Percentiles rank a stretch among this genome's conserved stretches.
Evolutionary conservation across 1,140 invertebrate genomes (phyloP).

Genomic region (Drosophila busckii): DNA sequence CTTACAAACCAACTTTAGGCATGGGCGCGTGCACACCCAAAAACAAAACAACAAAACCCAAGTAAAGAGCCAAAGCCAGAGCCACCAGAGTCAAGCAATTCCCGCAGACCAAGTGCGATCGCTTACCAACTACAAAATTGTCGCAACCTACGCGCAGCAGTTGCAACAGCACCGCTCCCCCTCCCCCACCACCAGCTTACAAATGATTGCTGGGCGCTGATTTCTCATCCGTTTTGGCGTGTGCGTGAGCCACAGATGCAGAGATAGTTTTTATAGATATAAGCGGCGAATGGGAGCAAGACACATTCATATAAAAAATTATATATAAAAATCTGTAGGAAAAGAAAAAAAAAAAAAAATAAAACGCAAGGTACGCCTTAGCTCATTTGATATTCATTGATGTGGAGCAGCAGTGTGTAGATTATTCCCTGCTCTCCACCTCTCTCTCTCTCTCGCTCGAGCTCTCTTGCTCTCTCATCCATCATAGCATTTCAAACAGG

Average conservation of each 20-base stretch:
- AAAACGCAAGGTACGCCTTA: slow-evolving; percentile 48
- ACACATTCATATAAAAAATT: too few relatives aligned
- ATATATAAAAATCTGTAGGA: too few relatives aligned
- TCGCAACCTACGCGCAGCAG: slow-evolving; percentile 59
- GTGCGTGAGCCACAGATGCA: slow-evolving; percentile 52
- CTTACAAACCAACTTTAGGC: slow-evolving; percentile 68
- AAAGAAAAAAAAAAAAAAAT: not conserved
- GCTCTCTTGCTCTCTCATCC: too few relatives aligned
- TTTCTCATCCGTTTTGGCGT: slow-evolving; percentile 45
- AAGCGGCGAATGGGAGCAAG: slow-evolving; percentile 65
- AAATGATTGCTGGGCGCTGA: slow-evolving; percentile 45
- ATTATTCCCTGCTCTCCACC: too few relatives aligned
- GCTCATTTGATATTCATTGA: slow-evolving; percentile 74
- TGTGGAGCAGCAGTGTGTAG: slow-evolving; percentile 58
- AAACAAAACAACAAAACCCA: slow-evolving; percentile 19
- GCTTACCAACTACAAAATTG: slow-evolving; percentile 73
- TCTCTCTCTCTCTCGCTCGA: too few relatives aligned
- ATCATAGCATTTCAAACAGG: too few relatives aligned
- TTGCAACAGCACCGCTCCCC: slow-evolving; percentile 24
- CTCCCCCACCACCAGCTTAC: slow-evolving; percentile 2
- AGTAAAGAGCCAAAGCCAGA: slow-evolving; percentile 20
- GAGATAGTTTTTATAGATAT: too few relatives aligned
- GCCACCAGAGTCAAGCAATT: slow-evolving; percentile 24
- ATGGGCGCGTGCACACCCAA: slow-evolving; percentile 50
- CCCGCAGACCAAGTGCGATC: slow-evolving; percentile 56